Conservation (phyloP, 2,113 vertebrate genomes). For the Orthonyx spaldingii region DNA sequence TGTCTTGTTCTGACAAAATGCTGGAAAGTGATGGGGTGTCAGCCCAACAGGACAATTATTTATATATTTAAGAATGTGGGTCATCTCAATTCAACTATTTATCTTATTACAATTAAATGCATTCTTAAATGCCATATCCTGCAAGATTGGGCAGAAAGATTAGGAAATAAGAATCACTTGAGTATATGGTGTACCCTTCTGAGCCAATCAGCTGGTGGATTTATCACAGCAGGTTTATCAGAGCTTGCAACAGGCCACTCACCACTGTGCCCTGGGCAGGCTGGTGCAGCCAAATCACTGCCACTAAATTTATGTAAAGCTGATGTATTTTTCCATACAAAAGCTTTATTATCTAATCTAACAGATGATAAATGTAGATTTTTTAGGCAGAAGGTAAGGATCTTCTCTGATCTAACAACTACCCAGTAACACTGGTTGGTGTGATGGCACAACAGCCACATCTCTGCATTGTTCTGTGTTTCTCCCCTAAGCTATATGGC, state of each 20-base stretch:
- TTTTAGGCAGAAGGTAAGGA: neutral
- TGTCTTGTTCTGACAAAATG: neutral
- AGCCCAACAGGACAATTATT: neutral
- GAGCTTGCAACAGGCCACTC: neutral
- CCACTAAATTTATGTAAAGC: neutral
- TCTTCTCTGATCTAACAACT: neutral
- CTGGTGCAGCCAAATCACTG: neutral
- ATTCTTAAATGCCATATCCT: neutral
- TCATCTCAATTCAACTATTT: neutral
- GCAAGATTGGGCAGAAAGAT: neutral
- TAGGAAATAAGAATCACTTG: neutral
- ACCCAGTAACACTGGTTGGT: neutral
- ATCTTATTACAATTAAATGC: neutral
- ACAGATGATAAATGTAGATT: neutral
- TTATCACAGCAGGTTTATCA: neutral
- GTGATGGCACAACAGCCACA: neutral
- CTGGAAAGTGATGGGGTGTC: neutral
- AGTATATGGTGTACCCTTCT: neutral
- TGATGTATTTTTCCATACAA: neutral
- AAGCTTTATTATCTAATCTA: neutral
- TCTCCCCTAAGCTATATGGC: neutral
- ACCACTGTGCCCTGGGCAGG: fast-evolving
- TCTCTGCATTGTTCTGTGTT: neutral
- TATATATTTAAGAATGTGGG: neutral
- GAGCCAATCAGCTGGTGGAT: neutral